Evolutionary conservation across 2,113 vertebrate species (phyloP).

Genomic region (Henicopernis longicauda): DNA sequence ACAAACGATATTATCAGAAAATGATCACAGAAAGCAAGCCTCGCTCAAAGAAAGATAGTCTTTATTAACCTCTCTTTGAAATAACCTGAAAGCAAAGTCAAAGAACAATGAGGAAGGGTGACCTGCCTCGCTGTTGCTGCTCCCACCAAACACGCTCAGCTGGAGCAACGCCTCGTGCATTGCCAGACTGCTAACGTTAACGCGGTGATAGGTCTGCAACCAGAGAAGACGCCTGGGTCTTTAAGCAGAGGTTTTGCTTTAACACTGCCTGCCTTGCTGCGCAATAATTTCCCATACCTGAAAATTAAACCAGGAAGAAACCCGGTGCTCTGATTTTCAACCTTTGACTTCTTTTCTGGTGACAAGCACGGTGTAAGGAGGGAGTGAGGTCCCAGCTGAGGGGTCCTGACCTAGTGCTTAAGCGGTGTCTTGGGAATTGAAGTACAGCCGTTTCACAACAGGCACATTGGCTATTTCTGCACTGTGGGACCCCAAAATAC

Average conservation of each 20-base stretch:
- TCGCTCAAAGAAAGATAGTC: neutral
- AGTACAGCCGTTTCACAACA: neutral
- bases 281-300: neutral
- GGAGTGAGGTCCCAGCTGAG: neutral
- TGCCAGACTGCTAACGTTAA: neutral
- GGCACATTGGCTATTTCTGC: neutral
- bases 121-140: neutral
- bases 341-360: neutral
- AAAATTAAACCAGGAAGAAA: neutral
- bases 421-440: neutral
- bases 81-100: constrained; percentile 40
- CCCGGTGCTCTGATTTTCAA: neutral
- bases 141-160: neutral
- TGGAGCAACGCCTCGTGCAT: neutral
- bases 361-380: neutral
- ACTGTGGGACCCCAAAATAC: neutral
- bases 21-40: constrained; percentile 25
- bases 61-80: constrained; percentile 50
- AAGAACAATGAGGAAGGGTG: constrained; percentile 6
- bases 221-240: neutral
- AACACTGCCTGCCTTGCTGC: neutral
- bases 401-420: neutral
- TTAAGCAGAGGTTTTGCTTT: neutral
- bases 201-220: neutral
- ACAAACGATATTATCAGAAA: constrained; percentile 56